Evolutionary conservation across 2,113 vertebrate species (phyloP).

Genomic region (Phrynosoma platyrhinos): DNA sequence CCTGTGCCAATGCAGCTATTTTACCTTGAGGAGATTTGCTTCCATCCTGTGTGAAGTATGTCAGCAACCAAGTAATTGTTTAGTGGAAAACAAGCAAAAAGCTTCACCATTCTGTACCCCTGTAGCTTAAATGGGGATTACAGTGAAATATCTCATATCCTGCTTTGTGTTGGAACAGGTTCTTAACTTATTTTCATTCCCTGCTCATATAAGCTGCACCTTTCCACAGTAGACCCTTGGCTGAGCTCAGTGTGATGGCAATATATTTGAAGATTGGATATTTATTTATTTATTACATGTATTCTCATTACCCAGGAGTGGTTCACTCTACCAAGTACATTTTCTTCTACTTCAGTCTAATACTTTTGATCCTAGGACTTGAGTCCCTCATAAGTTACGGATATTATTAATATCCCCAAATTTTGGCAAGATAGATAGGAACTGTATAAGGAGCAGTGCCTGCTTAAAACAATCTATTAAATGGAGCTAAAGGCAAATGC

Average conservation of each 20-base stretch:
- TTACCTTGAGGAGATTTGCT: neutral
- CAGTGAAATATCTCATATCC: neutral
- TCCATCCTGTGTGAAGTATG: neutral
- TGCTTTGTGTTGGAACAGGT: neutral
- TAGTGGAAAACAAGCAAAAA: rapidly evolving
- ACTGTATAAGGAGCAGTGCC: slow-evolving; percentile 9
- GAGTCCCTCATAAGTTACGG: neutral
- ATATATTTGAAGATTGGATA: slow-evolving; percentile 30
- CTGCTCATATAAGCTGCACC: rapidly evolving
- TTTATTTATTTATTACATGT: neutral
- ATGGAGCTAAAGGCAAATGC: slow-evolving; percentile 42
- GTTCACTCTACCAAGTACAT: neutral
- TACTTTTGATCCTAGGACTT: neutral
- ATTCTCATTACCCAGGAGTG: neutral
- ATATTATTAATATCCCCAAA: neutral
- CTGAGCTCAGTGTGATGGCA: neutral
- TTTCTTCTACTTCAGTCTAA: neutral
- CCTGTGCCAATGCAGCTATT: neutral
- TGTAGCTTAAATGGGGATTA: neutral
- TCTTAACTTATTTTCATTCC: neutral
- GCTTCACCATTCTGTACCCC: neutral
- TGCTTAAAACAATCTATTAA: neutral
- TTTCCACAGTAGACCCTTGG: neutral
- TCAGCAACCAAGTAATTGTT: neutral
- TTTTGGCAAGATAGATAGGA: neutral